These are phyloP conservation scores for Craterocephalus amniculus DNA, from an alignment of 2,797 vertebrate species.

Conservation along the genomic window DNA sequence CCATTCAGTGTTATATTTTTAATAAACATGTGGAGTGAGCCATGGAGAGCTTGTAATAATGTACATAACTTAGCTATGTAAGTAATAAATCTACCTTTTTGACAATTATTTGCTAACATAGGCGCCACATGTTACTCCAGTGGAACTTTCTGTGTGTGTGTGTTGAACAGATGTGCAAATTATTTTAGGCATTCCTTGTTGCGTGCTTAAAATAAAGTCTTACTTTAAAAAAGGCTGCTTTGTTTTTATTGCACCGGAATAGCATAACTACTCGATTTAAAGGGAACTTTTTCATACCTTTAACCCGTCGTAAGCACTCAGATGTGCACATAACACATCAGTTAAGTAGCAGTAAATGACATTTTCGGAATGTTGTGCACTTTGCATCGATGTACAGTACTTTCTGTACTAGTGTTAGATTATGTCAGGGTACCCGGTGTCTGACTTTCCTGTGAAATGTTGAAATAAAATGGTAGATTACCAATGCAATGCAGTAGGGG, in stretches of 20 bases:
- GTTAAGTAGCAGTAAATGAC: neutral
- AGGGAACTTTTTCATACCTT: neutral
- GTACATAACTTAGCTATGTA: slow-evolving; percentile 60
- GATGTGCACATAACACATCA: neutral
- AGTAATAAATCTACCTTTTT: slow-evolving; percentile 27
- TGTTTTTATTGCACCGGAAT: neutral
- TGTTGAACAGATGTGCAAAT: slow-evolving; percentile 50
- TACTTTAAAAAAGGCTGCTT: slow-evolving; percentile 3
- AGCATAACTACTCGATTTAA: neutral
- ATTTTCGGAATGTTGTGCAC: neutral
- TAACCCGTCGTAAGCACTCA: neutral
- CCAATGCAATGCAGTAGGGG: neutral
- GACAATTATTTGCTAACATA: slow-evolving; percentile 28
- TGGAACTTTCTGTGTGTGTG: slow-evolving; percentile 44
- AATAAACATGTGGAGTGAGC: slow-evolving; percentile 20
- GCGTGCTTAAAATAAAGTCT: slow-evolving; percentile 51
- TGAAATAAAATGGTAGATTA: neutral
- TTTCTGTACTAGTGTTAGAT: neutral
- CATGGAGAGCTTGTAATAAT: slow-evolving; percentile 45
- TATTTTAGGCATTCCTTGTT: slow-evolving; percentile 48
- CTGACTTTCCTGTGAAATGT: neutral
- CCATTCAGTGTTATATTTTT: slow-evolving; percentile 24
- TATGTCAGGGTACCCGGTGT: neutral
- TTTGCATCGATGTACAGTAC: neutral
- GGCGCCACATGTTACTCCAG: slow-evolving; percentile 14